These are phyloP conservation scores for Oncorhynchus mykiss DNA, from an alignment of 2,113 vertebrate species.

Conservation along the genomic window DNA sequence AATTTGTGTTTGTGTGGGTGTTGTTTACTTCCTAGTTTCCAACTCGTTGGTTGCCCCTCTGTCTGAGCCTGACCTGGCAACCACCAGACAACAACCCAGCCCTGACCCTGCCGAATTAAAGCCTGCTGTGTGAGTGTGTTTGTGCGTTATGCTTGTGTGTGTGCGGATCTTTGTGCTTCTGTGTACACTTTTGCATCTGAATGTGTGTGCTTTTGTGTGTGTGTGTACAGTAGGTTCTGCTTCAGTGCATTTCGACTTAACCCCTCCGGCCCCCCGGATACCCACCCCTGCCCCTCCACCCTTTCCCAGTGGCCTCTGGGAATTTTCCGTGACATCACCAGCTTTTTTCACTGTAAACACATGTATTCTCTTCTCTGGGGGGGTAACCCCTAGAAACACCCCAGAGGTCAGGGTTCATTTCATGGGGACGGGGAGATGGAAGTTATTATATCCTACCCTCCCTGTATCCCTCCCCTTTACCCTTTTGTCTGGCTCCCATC, in stretches of 20 bases:
- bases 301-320: conserved; percentile 44
- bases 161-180: conserved; percentile 14
- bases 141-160: neutral
- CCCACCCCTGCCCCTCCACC: neutral
- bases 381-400: too few relatives aligned
- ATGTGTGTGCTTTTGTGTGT: conserved; percentile 25
- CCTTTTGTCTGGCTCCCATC: too few relatives aligned
- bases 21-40: conserved; percentile 52
- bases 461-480: too few relatives aligned
- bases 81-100: conserved; percentile 11
- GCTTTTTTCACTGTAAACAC: conserved; percentile 67
- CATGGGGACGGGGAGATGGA: neutral
- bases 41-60: conserved; percentile 2
- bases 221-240: neutral
- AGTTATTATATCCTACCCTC: neutral
- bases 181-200: conserved; percentile 27
- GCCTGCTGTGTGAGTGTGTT: neutral
- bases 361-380: conserved; percentile 62
- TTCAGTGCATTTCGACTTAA: conserved; percentile 8
- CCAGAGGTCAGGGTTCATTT: too few relatives aligned
- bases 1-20: neutral
- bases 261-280: neutral
- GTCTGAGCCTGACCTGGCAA: neutral
- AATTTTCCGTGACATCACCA: conserved; percentile 76
- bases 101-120: conserved; percentile 30